A percentile compares a stretch with the other conserved stretches of the same genome.
These are phyloP conservation scores for Peromyscus attwateri DNA, from an alignment of 2,797 vertebrate genomes.

Conservation along the genomic window DNA sequence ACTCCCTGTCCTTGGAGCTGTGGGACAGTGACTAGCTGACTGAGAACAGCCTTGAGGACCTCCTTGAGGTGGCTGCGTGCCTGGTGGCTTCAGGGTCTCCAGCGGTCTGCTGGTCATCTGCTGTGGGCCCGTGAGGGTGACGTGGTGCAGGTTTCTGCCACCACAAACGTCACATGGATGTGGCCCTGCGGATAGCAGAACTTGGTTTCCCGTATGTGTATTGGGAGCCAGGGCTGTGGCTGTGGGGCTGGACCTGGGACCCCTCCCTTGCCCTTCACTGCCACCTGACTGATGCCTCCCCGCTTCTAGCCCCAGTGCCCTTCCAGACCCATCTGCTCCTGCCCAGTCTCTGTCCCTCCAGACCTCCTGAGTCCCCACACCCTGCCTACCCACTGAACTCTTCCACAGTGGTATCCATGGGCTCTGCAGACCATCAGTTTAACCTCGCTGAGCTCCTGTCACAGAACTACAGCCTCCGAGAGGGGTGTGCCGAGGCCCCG, in stretches of 20 bases:
- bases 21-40: too few relatives aligned
- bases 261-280: neutral
- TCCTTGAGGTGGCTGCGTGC: neutral
- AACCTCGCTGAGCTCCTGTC: conserved; percentile 92
- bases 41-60: neutral
- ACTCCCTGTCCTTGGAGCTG: neutral
- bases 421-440: conserved; percentile 89
- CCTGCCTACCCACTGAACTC: neutral
- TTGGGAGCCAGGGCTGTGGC: neutral
- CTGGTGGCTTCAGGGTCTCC: accelerated
- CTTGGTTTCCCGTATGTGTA: neutral
- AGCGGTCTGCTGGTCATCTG: neutral
- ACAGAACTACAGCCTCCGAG: conserved; percentile 89
- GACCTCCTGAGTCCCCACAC: neutral
- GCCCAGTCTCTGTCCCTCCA: neutral
- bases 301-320: neutral
- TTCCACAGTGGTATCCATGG: conserved; percentile 90
- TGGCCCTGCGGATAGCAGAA: neutral
- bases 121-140: neutral
- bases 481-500: conserved; percentile 82
- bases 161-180: neutral
- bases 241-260: neutral
- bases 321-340: neutral
- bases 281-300: neutral
- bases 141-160: neutral